Percentiles rank a stretch among this genome's conserved stretches.
These are phyloP conservation scores for Nomada flava DNA, from an alignment of 2,888 invertebrate species.

Conservation along the genomic window DNA sequence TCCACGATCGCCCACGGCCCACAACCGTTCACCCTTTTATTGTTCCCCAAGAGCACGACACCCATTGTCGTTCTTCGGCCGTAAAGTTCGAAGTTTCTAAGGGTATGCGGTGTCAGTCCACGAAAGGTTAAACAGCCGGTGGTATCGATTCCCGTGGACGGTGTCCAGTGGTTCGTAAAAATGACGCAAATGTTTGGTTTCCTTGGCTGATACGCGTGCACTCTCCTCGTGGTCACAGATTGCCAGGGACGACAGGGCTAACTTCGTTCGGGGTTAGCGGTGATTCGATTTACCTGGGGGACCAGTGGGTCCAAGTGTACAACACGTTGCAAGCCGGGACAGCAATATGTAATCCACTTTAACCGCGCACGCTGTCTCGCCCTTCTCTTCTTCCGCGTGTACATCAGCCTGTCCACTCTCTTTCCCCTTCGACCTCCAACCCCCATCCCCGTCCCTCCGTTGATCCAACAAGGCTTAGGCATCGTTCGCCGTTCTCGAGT, in stretches of 20 bases:
- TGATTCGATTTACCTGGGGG: conserved; percentile 81
- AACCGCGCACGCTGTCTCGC: conserved; percentile 62
- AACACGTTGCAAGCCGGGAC: conserved; percentile 68
- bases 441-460: neutral
- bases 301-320: conserved; percentile 69
- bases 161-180: neutral
- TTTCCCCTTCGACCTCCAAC: conserved; percentile 1
- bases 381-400: conserved; percentile 1
- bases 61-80: neutral
- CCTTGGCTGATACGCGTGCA: conserved; percentile 50
- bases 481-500: conserved; percentile 19
- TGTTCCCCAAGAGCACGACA: too few species aligned
- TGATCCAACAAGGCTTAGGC: conserved; percentile 33
- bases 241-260: conserved; percentile 71
- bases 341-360: conserved; percentile 81
- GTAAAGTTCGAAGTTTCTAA: conserved; percentile 21
- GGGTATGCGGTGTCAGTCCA: conserved; percentile 18
- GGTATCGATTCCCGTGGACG: conserved; percentile 16
- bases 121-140: conserved; percentile 23
- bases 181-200: conserved; percentile 18
- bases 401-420: conserved; percentile 4
- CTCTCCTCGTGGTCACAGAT: conserved; percentile 57
- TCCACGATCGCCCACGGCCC: too few species aligned
- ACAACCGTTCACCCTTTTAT: too few species aligned
- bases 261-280: conserved; percentile 79